Evolutionary conservation across 2,888 invertebrate genomes (phyloP).

Genomic region (Mongoloraphidia duomilia): DNA sequence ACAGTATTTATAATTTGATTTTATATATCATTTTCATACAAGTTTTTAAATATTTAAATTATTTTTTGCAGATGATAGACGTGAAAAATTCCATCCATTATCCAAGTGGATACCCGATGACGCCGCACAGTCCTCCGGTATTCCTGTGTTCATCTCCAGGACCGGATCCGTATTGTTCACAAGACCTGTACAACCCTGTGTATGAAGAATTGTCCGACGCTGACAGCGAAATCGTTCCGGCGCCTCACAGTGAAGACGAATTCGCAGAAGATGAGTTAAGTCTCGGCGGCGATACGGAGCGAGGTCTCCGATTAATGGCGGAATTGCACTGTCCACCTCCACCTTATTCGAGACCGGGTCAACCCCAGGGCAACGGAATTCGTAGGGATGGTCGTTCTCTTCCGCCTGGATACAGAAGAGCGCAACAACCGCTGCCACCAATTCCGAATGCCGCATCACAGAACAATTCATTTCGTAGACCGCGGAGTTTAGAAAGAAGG

Average conservation of each 20-base stretch:
- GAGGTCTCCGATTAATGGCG: conserved; percentile 16
- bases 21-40: neutral
- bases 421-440: conserved; percentile 42
- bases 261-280: conserved; percentile 74
- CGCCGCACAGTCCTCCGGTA: conserved; percentile 42
- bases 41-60: conserved; percentile 11
- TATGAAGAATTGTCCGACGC: conserved; percentile 67
- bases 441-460: conserved; percentile 32
- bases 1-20: neutral
- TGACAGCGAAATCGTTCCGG: conserved; percentile 38
- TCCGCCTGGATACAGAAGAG: conserved; percentile 41
- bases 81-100: conserved; percentile 45
- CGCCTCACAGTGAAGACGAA: conserved; percentile 65
- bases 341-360: conserved; percentile 24
- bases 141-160: conserved; percentile 56
- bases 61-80: conserved; percentile 51
- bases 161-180: conserved; percentile 46
- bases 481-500: conserved; percentile 27
- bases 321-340: conserved; percentile 29
- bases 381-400: conserved; percentile 35
- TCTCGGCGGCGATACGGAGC: conserved; percentile 32
- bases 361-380: conserved; percentile 30
- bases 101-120: conserved; percentile 46
- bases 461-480: conserved; percentile 18
- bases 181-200: conserved; percentile 59